Evolutionary conservation across 1,140 invertebrate species (phyloP).

Genomic region (Zaprionus davidi): DNA sequence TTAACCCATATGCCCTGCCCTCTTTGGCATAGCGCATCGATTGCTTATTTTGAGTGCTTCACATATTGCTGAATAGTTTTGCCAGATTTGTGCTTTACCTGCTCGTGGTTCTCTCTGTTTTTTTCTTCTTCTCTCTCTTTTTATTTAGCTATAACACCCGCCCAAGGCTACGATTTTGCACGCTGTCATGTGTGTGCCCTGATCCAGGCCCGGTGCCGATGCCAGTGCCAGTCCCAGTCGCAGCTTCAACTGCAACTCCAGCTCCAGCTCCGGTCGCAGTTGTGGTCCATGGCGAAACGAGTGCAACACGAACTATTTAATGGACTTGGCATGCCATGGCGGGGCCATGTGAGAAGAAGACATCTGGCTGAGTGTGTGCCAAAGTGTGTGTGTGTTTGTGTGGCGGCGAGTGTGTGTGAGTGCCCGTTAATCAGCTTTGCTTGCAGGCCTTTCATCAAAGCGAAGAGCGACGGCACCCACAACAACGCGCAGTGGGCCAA

Average conservation of each 20-base stretch:
- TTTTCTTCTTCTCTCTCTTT: constrained; percentile 16
- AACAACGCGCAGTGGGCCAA: constrained; percentile 28
- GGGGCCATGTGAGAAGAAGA: constrained; percentile 74
- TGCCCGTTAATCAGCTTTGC: constrained; percentile 75
- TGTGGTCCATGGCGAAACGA: constrained; percentile 59
- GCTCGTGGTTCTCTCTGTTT: background rate
- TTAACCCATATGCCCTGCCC: constrained; percentile 9
- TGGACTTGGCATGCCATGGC: constrained; percentile 67
- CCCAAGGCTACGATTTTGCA: constrained; percentile 65
- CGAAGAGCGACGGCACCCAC: constrained; percentile 63
- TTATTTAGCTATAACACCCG: constrained; percentile 52
- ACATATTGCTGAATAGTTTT: constrained; percentile 20
- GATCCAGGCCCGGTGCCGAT: constrained; percentile 30
- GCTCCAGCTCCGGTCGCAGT: constrained; percentile 3
- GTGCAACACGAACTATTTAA: constrained; percentile 81
- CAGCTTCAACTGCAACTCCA: background rate
- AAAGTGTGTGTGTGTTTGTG: constrained; percentile 1
- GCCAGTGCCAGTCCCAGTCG: background rate
- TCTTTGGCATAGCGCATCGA: constrained; percentile 19
- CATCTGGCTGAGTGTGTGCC: constrained; percentile 53
- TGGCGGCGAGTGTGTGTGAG: constrained; percentile 44
- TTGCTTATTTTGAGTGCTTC: constrained; percentile 31
- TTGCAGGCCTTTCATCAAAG: constrained; percentile 75
- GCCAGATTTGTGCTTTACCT: constrained; percentile 5
- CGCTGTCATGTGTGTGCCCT: constrained; percentile 71